Evolutionary conservation across 2,113 vertebrate species (phyloP).

Genomic region (Prochilodus magdalenae): DNA sequence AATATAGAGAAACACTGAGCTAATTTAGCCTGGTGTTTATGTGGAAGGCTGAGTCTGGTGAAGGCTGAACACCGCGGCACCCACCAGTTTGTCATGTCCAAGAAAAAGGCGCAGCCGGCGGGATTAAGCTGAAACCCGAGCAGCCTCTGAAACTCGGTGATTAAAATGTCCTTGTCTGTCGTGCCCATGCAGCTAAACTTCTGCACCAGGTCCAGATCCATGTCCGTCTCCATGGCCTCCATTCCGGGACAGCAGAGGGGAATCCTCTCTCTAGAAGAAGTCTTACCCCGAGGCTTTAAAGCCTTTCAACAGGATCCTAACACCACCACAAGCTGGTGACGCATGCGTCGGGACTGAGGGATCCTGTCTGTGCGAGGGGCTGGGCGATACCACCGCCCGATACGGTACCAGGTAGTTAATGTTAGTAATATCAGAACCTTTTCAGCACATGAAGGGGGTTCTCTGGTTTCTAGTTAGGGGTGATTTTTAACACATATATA

Average conservation of each 20-base stretch:
- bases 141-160: constrained; percentile 90
- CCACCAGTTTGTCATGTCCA: constrained; percentile 97
- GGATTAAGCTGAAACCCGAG: constrained; percentile 93
- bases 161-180: constrained; percentile 93
- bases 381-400: neutral
- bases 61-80: constrained; percentile 70
- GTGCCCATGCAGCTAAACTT: constrained; percentile 93
- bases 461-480: no score
- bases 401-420: no score
- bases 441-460: no score
- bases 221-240: constrained; percentile 91
- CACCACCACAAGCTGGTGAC: constrained; percentile 68
- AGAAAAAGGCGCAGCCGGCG: constrained; percentile 93
- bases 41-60: neutral
- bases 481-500: no score
- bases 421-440: no score
- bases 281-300: constrained; percentile 74
- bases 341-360: constrained; percentile 64
- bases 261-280: constrained; percentile 64
- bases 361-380: neutral
- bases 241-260: constrained; percentile 75
- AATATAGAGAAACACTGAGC: no score
- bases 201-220: constrained; percentile 92
- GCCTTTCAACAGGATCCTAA: constrained; percentile 69
- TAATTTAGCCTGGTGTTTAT: neutral